Evolutionary conservation across 2,797 vertebrate species (phyloP).

Genomic region (Enoplosus armatus): DNA sequence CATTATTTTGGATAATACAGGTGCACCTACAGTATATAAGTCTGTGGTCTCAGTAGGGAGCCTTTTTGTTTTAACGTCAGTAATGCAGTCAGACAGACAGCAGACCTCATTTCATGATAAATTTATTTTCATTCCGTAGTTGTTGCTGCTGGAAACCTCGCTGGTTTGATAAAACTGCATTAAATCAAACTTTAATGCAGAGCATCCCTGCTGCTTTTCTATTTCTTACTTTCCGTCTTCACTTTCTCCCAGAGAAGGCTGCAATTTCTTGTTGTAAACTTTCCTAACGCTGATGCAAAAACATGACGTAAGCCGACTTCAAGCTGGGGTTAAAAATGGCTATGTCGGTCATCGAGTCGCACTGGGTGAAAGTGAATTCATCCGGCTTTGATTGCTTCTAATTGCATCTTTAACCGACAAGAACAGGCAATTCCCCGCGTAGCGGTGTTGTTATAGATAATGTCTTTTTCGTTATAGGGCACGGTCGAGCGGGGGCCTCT

Average conservation of each 20-base stretch:
- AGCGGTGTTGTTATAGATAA: slow-evolving; percentile 37
- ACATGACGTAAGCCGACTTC: slow-evolving; percentile 36
- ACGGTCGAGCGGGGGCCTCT: slow-evolving; percentile 17
- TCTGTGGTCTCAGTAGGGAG: neutral
- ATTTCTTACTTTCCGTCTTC: slow-evolving; percentile 37
- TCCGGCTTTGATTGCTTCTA: slow-evolving; percentile 54
- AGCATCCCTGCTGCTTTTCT: slow-evolving; percentile 56
- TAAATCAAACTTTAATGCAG: slow-evolving; percentile 71
- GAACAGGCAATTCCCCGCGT: slow-evolving; percentile 12
- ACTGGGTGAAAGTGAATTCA: slow-evolving; percentile 47
- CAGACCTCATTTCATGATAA: slow-evolving; percentile 13
- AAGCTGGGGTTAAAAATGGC: slow-evolving; percentile 25
- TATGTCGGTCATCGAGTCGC: slow-evolving; percentile 9
- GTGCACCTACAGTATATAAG: neutral
- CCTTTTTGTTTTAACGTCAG: neutral
- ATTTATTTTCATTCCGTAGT: slow-evolving; percentile 25
- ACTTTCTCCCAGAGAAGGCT: slow-evolving; percentile 18
- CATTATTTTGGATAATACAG: neutral
- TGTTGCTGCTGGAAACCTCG: slow-evolving; percentile 45
- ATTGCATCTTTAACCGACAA: slow-evolving; percentile 59
- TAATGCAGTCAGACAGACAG: slow-evolving; percentile 5
- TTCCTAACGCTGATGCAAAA: slow-evolving; percentile 38
- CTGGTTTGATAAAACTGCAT: slow-evolving; percentile 73
- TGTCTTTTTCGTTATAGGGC: slow-evolving; percentile 24
- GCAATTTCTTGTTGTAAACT: slow-evolving; percentile 50